Base-by-base conservation (phyloP, 1,140 invertebrate genomes). In the Stegodyphus dumicola region DNA sequence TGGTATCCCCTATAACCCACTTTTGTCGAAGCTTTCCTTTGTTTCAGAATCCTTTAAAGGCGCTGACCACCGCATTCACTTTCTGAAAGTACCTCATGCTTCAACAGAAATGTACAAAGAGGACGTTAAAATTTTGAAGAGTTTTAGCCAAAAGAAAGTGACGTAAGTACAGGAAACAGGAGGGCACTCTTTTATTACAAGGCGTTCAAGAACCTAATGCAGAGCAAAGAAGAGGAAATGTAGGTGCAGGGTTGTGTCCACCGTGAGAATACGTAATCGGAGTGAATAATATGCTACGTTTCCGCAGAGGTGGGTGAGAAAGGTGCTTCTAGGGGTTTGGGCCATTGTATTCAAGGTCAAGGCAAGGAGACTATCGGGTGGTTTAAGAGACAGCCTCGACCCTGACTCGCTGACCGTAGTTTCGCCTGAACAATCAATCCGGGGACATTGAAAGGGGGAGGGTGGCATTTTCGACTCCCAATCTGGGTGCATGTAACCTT, bases 361-460 rank as follows among this genome's bases (percentile, higher is more conserved):
- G 71, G 49, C 53, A 53, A 54, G 52, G 11, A 51, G 71, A 53
- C n/a, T 52, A 49, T 15, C 49, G n/a, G 33, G 33, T 33, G 33
- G 33, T 33, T 33, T 33, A 33, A 33, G 33, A 33, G 33, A 33
- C 33, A 33, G 33, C 33, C 13, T 56, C 81, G 52, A 67, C 73
- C 81, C 73, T 84, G 64, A 60, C 64, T 75, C 73, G 76, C 81
- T 84, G 81, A 77, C 81, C 81, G 74, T 67, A 17, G n/a, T 69
- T 66, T 18, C 73, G 11, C 33, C 67, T 54, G 74, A 84, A 76
- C 81, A 84, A 84, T 67, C 65, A 9, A 15, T 15, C 15, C 56
- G 51, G 18, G 51, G 15, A 64, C 60, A 56, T 70, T 11, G 49
- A 10, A 69, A 13, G 18, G 52, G 81, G 81, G 49, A 53, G 10